phyloP scores from a whole-genome alignment of 64 coral and sea anemone species.

The Montipora capricornis region DNA sequence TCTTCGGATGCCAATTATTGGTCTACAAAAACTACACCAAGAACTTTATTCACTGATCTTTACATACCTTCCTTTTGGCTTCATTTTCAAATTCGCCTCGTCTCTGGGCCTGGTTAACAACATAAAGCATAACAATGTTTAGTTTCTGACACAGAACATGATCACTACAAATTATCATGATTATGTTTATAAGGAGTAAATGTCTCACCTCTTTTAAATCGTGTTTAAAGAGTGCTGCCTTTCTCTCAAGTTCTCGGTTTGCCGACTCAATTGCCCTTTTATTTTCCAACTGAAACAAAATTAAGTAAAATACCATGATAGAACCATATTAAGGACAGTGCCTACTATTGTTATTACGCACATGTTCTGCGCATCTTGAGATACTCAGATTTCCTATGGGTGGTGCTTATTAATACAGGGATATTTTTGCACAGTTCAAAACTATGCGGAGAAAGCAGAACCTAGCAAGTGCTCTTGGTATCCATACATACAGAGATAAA shows the following conservation, averaged over 20 bases:
- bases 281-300: slow-evolving; percentile 72
- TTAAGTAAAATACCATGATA: neutral
- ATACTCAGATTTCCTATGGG: too few relatives aligned
- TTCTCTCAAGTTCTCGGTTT: slow-evolving; percentile 98
- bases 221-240: slow-evolving; percentile 93
- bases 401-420: too few relatives aligned
- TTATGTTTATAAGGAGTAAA: neutral
- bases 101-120: slow-evolving; percentile 76
- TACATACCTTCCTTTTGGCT: slow-evolving; percentile 90
- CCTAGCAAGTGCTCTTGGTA: too few relatives aligned
- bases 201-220: slow-evolving; percentile 93
- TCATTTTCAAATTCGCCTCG: slow-evolving; percentile 92
- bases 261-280: slow-evolving; percentile 82
- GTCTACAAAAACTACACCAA: too few relatives aligned
- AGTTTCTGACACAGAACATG: neutral
- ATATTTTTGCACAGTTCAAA: too few relatives aligned
- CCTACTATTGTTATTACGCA: too few relatives aligned
- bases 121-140: neutral
- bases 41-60: too few relatives aligned
- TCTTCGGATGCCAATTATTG: too few relatives aligned
- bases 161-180: neutral
- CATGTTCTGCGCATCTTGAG: too few relatives aligned
- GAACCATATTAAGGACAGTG: too few relatives aligned
- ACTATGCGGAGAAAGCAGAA: too few relatives aligned
- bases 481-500: too few relatives aligned